phyloP scores from a whole-genome alignment of 2,113 vertebrate genomes.

The Dinomys branickii region DNA sequence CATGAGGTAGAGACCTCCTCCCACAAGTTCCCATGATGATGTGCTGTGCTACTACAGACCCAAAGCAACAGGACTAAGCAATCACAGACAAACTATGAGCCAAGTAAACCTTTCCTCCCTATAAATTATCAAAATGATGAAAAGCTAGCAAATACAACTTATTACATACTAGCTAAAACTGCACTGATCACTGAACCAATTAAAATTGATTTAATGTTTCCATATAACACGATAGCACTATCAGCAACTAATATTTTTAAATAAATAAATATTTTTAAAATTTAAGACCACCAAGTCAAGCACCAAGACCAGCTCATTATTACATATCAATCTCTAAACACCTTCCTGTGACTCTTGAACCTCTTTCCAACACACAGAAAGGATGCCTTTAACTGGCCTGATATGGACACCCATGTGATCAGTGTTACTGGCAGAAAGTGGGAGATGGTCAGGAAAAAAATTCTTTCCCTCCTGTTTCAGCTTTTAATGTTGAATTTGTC shows the following conservation, averaged over 20 bases:
- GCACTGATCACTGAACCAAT: conserved; percentile 30
- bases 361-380: background rate
- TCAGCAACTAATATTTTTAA: conserved; percentile 49
- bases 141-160: background rate
- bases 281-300: conserved; percentile 41
- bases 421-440: background rate
- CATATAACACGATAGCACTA: conserved; percentile 9
- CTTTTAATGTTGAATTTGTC: conserved; percentile 24
- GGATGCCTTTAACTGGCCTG: background rate
- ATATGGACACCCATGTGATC: background rate
- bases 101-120: background rate
- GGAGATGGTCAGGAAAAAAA: background rate
- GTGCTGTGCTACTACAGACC: background rate
- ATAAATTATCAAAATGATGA: background rate
- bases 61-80: background rate
- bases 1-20: background rate
- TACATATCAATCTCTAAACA: conserved; percentile 25
- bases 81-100: background rate
- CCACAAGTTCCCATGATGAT: background rate
- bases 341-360: background rate
- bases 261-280: conserved; percentile 14
- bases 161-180: conserved; percentile 20
- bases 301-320: conserved; percentile 27
- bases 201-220: conserved; percentile 61
- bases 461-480: background rate